Evolutionary conservation across 2,797 vertebrate genomes (phyloP).

Genomic region (Clarias laeviceps): DNA sequence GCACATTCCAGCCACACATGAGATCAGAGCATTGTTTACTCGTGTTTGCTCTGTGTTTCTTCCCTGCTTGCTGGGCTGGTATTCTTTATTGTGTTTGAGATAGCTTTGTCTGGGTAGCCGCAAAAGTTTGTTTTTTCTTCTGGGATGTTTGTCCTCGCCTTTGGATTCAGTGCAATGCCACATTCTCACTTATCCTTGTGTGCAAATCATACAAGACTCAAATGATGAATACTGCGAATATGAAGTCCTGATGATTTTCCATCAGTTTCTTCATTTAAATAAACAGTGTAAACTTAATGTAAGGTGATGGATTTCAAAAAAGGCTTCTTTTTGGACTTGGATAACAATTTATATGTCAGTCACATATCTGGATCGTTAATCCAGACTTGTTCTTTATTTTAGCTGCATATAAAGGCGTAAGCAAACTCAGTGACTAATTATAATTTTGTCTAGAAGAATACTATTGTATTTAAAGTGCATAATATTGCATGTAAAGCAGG

Average conservation of each 20-base stretch:
- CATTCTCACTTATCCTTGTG: neutral
- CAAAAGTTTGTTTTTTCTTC: constrained; percentile 1
- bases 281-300: neutral
- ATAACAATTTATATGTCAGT: neutral
- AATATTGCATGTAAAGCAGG: no score
- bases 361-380: neutral
- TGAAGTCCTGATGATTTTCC: neutral
- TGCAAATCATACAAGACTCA: neutral
- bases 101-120: constrained; percentile 13
- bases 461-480: neutral
- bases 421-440: neutral
- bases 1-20: neutral
- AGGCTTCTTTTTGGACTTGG: neutral
- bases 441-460: neutral
- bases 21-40: neutral
- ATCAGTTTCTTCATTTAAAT: neutral
- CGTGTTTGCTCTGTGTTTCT: neutral
- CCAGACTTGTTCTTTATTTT: neutral
- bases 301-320: neutral
- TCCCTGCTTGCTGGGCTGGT: constrained; percentile 7
- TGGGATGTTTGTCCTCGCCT: neutral
- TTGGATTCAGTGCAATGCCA: neutral
- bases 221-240: neutral
- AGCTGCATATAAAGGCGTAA: neutral
- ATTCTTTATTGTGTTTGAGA: constrained; percentile 4